Conservation (phyloP, 2,888 invertebrate genomes). For the Protonemura montana region DNA sequence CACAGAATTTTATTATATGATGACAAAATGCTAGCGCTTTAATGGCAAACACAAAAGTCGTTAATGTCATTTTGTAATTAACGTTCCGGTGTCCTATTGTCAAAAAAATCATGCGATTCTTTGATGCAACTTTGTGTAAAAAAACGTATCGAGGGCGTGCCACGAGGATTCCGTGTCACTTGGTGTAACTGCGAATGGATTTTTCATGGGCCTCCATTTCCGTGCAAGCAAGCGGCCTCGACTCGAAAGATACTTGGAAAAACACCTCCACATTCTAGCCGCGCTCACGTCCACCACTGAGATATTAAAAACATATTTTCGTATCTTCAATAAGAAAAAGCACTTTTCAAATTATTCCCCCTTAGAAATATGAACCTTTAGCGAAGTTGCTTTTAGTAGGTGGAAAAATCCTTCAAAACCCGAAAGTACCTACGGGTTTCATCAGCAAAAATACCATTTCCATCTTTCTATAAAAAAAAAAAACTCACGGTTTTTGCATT, state of each 20-base stretch:
- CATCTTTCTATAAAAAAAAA: not conserved
- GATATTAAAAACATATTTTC: conserved; percentile 12
- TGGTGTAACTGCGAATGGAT: conserved; percentile 12
- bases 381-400: not conserved
- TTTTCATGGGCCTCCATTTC: not conserved
- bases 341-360: not conserved
- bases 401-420: not conserved
- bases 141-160: not conserved
- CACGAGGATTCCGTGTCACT: not conserved
- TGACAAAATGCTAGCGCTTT: not conserved
- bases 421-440: not conserved
- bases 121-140: not conserved
- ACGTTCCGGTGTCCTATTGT: not conserved
- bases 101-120: not conserved
- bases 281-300: not conserved
- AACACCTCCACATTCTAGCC: not conserved
- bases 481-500: not conserved
- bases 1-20: not conserved
- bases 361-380: not conserved
- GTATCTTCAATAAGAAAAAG: not conserved
- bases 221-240: not conserved
- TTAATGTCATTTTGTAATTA: conserved; percentile 2
- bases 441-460: not conserved
- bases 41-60: not conserved
- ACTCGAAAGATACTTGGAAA: not conserved